Evolutionary conservation across 2,113 vertebrate species (phyloP).

Genomic region (Opisthocomus hoazin): DNA sequence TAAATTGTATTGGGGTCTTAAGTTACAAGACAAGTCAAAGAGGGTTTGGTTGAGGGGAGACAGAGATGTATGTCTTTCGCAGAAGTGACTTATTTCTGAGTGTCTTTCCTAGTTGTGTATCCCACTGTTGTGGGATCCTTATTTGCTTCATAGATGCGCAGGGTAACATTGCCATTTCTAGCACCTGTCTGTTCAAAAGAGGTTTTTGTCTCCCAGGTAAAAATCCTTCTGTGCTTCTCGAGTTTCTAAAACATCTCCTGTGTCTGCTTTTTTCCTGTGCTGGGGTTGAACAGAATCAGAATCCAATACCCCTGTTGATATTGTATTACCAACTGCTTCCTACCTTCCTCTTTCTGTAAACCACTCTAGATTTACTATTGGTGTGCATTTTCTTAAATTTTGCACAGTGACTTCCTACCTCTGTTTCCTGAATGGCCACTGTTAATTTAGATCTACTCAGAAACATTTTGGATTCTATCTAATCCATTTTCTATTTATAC

Average conservation of each 20-base stretch:
- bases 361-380: conserved; percentile 8
- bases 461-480: conserved; percentile 36
- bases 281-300: not conserved
- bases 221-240: not conserved
- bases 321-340: not conserved
- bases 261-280: not conserved
- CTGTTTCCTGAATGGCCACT: conserved; percentile 1
- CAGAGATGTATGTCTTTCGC: not conserved
- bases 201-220: not conserved
- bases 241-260: not conserved
- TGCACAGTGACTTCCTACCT: not conserved
- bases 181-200: not conserved
- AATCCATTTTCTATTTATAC: conserved; percentile 59
- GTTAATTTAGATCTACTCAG: conserved; percentile 43
- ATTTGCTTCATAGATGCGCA: not conserved
- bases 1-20: not conserved
- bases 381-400: conserved; percentile 31
- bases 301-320: not conserved
- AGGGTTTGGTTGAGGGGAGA: not conserved
- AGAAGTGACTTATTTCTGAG: not conserved
- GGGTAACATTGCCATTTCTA: not conserved
- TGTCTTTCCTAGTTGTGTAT: not conserved
- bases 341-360: not conserved
- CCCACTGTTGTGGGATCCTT: not conserved
- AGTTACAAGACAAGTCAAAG: not conserved